Evolutionary conservation across 2,797 vertebrate species (phyloP), one percentile per base, ranked within the genome.

Genomic region (Lerista edwardsae): DNA sequence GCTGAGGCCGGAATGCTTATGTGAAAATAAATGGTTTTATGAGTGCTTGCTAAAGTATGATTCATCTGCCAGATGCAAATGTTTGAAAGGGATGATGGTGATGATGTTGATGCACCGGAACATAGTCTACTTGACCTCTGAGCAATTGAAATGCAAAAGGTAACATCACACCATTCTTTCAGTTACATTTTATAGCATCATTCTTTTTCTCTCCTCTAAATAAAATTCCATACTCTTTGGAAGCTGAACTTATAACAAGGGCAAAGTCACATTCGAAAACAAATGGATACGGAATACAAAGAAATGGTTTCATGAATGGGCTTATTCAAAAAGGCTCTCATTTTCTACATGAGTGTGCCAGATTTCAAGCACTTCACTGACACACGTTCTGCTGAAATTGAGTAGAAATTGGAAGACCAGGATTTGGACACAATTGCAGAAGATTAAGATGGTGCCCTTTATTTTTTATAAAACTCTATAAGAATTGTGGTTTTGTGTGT

Each of bases 151-250:
- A 75, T 79, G 29, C 79, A 84, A 84, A 59, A 44, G 51, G 75
- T 87, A 74, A 82, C 82, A 75, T 73, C 41, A 51, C 25, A 78
- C n/a, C 59, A 73, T 68, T 81, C 85, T 34, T n/a, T 73, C 36
- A 36, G 15, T 44, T 85, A 80, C 12, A 3, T 31, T 59, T 87
- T 69, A 34, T 55, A 65, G 9, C 75, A 85, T 55, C 36, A 78
- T 85, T 67, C 27, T 76, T 72, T 31, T 51, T 75, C 34, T 59
- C 15, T 85, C 67, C 36, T 80, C 69, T 31, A 5, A 6, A 23
- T 7, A 44, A 2, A 86, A 61, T 61, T 23, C n/a, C 44, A 19
- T 51, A 67, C 61, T 31, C 0, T 0, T 14, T 0, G 1, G 57
- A 84, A 91, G 75, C 57, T 79, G 0, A 0, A 88, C 86, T 85